Base-by-base conservation (phyloP, 2,113 vertebrate genomes). In the Brachyhypopomus gauderio region DNA sequence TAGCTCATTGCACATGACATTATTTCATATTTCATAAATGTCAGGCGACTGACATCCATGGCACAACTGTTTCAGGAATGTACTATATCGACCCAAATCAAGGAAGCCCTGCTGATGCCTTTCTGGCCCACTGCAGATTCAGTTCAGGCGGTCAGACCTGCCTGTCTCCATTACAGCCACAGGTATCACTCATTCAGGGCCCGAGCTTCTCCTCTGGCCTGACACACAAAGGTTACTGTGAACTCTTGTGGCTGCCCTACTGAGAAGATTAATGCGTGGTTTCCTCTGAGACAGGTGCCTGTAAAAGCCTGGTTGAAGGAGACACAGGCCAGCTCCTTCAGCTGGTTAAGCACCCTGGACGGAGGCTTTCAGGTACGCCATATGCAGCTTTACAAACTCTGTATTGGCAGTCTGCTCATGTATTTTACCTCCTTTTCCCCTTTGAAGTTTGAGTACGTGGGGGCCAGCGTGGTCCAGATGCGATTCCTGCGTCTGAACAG, bases 31-130 rank as follows among this genome's bases (percentile, higher is more conserved):
- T 12, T 55, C 6, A 27, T 38, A 20, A 60, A 23, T 41, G 11
- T 11, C 66, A n/a, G 20, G 9, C 22, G 38, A n/a, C 34, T 70
- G 36, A 41, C 19, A 41, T 70, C 11, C 4, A 52, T 0, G 1
- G 9, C 36, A 7, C 6, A 30, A 45, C 72, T 79, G 38, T 83
- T 76, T 3, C 80, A 96, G 95, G 95, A 45, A 89, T 92, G 45
- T 96, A 95, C 82, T 95, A 94, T 89, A 93, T 96, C 0, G 95
- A 96, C 79, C 95, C 95, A 75, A 96, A 96, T 86, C 95, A 95
- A 84, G 95, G 95, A 27, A 94, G 94, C 27, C 89, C 93, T 9
- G 90, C 78, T 56, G 95, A 96, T 0, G 89, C 94, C 0, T 83
- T 96, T 77, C 41, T 91, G 38, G 95, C 89, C 1, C 95, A 92